These are phyloP conservation scores for Melangyna quadrimaculata DNA, from an alignment of 2,888 invertebrate species.

Conservation along the genomic window DNA sequence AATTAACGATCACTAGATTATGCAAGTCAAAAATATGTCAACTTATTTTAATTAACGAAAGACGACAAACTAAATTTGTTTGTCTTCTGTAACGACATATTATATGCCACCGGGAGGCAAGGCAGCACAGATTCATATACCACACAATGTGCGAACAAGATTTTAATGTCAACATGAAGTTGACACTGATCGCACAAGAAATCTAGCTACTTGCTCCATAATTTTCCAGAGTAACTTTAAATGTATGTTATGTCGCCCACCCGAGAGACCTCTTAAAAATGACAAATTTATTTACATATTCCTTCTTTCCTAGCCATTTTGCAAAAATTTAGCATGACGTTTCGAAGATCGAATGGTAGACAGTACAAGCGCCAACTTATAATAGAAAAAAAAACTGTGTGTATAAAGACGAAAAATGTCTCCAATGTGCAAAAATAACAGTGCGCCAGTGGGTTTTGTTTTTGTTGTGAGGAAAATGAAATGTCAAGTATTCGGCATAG, in stretches of 20 bases:
- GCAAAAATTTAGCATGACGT: slow-evolving; percentile 30
- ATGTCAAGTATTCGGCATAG: slow-evolving; percentile 60
- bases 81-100: slow-evolving; percentile 13
- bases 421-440: background rate
- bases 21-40: slow-evolving; percentile 80
- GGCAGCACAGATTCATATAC: slow-evolving; percentile 10
- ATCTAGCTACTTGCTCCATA: slow-evolving; percentile 34
- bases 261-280: slow-evolving; percentile 59
- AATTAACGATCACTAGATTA: slow-evolving; percentile 77
- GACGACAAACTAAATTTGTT: slow-evolving; percentile 44
- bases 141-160: slow-evolving; percentile 39
- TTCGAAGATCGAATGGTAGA: slow-evolving; percentile 30
- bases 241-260: slow-evolving; percentile 52
- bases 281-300: slow-evolving; percentile 49
- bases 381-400: background rate
- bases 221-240: slow-evolving; percentile 1
- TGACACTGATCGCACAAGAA: slow-evolving; percentile 62
- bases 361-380: slow-evolving; percentile 60
- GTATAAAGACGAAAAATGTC: slow-evolving; percentile 8
- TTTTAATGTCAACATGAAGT: slow-evolving; percentile 64
- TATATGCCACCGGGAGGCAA: slow-evolving; percentile 31
- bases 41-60: slow-evolving; percentile 73
- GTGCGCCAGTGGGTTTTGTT: background rate
- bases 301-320: slow-evolving; percentile 46
- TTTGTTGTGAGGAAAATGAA: slow-evolving; percentile 1